Base-by-base conservation (phyloP, 2,113 vertebrate genomes). In the Sciurus niger region DNA sequence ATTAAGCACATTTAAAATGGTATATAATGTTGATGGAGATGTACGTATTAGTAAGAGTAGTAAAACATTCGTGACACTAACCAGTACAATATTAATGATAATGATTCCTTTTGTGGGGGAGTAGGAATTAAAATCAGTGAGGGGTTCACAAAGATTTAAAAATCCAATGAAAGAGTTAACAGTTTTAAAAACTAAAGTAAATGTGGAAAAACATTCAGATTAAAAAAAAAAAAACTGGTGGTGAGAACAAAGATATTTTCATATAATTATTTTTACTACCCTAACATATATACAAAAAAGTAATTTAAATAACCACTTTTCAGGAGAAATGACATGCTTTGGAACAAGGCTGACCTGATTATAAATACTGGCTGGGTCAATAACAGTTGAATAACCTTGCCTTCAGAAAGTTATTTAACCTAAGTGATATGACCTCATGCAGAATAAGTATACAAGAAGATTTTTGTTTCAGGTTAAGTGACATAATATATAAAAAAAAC, bases 121-220 rank as follows among this genome's bases (percentile, higher is more conserved):
- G 12, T 17, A 51, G 40, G 30, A 32, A 79, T 93, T 34, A 78
- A 17, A 89, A 84, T 72, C 53, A 53, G 82, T 65, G 13, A 78
- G 20, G 51, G 5, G 34, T 40, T 70, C 17, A 72, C 11, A 53
- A n/a, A 17, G 63, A 24, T 58, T 84, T 84, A 72, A 89, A 63
- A 84, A 40, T 63, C 24, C 20, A 32, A 60, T 72, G 30, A 88
- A 89, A 84, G 1, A 22, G n/a, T 84, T 80, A 60, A 68, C 3
- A 72, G 63, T 30, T 95, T 92, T 74, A 95, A 89, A 85, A 85
- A 51, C 63, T 65, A 46, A 84, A 43, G 25, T 40, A 40, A 65
- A 68, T 84, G 34, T 37, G 67, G 24, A 13, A 53, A 53, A 94
- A 89, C 43, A 84, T 67, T 67, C 76, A 88, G 13, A 87, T 94